These are phyloP conservation scores for Byasa hedistus DNA, from an alignment of 2,888 invertebrate species.

Conservation along the genomic window DNA sequence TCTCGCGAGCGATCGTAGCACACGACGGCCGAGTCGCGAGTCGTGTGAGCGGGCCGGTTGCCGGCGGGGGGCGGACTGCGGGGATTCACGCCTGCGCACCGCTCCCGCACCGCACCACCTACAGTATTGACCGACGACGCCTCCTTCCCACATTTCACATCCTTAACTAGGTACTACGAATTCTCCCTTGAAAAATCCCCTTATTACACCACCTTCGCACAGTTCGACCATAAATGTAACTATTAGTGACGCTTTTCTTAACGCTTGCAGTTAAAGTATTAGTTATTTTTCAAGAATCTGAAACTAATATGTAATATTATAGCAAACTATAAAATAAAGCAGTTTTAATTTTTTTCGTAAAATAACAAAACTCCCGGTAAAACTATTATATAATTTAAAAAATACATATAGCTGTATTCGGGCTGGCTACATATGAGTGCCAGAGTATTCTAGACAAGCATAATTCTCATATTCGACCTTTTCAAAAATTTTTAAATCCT, in stretches of 20 bases:
- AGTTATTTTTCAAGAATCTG: neutral
- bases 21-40: constrained; percentile 76
- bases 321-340: no score
- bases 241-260: neutral
- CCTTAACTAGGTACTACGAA: constrained; percentile 76
- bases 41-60: constrained; percentile 69
- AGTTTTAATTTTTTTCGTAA: no score
- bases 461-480: no score
- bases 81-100: constrained; percentile 41
- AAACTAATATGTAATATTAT: neutral
- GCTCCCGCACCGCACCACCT: constrained; percentile 73
- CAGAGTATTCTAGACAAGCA: no score
- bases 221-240: constrained; percentile 56
- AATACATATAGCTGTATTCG: no score
- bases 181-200: constrained; percentile 75
- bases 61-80: constrained; percentile 49
- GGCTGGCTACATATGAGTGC: no score
- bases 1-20: constrained; percentile 72
- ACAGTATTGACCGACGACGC: constrained; percentile 79
- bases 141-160: constrained; percentile 77
- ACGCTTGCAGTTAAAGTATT: neutral
- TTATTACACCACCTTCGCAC: constrained; percentile 66
- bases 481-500: neutral
- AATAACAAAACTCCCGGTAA: no score
- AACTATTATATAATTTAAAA: no score